phyloP scores from a whole-genome alignment of 2,888 invertebrate genomes.

The Microchrysa polita region DNA sequence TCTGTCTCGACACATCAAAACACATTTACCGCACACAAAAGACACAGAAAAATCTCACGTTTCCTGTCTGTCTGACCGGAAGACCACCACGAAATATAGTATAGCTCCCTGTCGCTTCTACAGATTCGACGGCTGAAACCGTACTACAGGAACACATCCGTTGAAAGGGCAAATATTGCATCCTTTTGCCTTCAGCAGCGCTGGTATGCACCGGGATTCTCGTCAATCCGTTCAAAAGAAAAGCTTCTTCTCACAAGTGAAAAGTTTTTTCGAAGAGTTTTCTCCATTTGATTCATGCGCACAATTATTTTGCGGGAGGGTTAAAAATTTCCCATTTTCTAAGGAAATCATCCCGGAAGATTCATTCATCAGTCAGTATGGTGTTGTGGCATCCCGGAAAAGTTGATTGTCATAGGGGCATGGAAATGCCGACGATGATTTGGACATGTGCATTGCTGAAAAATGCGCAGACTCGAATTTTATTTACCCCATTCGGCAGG shows the following conservation, averaged over 20 bases:
- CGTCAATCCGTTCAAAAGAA: slow-evolving; percentile 25
- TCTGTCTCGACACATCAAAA: slow-evolving; percentile 20
- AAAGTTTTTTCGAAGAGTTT: slow-evolving; percentile 15
- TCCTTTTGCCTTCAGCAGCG: slow-evolving; percentile 19
- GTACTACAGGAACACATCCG: slow-evolving; percentile 46
- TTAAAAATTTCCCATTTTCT: background rate
- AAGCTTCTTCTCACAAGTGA: slow-evolving; percentile 6
- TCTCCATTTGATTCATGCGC: slow-evolving; percentile 8
- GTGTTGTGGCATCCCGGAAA: slow-evolving; percentile 47
- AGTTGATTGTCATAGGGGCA: slow-evolving; percentile 19
- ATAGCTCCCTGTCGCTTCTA: slow-evolving; percentile 24
- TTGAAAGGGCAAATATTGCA: slow-evolving; percentile 2
- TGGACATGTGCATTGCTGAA: slow-evolving; percentile 35
- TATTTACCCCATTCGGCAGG: slow-evolving; percentile 14
- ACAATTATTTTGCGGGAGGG: background rate
- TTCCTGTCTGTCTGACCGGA: slow-evolving; percentile 21
- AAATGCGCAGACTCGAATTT: slow-evolving; percentile 36
- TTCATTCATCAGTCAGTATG: slow-evolving; percentile 1
- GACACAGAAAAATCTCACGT: background rate
- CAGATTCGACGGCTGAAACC: slow-evolving; percentile 47
- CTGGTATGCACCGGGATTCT: slow-evolving; percentile 43
- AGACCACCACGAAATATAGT: slow-evolving; percentile 1
- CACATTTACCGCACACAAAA: slow-evolving; percentile 8
- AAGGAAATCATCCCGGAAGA: slow-evolving; percentile 1
- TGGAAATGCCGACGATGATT: background rate